Base-by-base conservation (phyloP, 2,888 invertebrate genomes). In the Melitaea athalia region DNA sequence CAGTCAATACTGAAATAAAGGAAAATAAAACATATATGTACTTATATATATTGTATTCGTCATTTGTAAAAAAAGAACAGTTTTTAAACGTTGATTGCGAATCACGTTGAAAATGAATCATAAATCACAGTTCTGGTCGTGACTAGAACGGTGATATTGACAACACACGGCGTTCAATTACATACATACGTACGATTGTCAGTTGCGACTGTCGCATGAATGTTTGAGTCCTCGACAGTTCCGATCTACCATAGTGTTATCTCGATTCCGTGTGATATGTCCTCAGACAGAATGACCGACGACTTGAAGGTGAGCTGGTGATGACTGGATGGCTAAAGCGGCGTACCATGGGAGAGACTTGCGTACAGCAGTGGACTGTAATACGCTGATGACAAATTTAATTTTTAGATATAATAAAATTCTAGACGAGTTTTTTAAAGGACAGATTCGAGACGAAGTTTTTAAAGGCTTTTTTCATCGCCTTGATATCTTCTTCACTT, bases 71-170 rank as follows among this genome's bases (percentile, higher is more conserved):
- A 57, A 33, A 55, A 57, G 31, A 57, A 57, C 53, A 55, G 14
- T 55, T 55, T n/a, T 55, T 14, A 55, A 57, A 57, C 42, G 11
- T 57, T 57, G 42, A 57, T 57, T 15, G 42, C 57, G 57, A 57
- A 42, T 57, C 38, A 57, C 57, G 38, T 57, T 57, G 57, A 42
- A 42, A 57, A 57, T 42, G 38, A 57, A 38, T 57, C 57, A 42
- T 57, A 57, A 42, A 42, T 57, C 42, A 57, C 38, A 57, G 10
- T 57, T 57, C 57, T 42, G 42, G 57, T 57, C 57, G 57, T 57
- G 57, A 57, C 57, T 57, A 42, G 42, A 57, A 42, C 57, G 38
- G 57, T 57, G 57, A 42, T 42, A 42, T 3, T 42, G 38, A 11
- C 7, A 15, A 17, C 15, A 15, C 15, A 57, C 57, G 57, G 42